phyloP scores from a whole-genome alignment of 1,140 invertebrate species.

The Tetramorium alpestre region DNA sequence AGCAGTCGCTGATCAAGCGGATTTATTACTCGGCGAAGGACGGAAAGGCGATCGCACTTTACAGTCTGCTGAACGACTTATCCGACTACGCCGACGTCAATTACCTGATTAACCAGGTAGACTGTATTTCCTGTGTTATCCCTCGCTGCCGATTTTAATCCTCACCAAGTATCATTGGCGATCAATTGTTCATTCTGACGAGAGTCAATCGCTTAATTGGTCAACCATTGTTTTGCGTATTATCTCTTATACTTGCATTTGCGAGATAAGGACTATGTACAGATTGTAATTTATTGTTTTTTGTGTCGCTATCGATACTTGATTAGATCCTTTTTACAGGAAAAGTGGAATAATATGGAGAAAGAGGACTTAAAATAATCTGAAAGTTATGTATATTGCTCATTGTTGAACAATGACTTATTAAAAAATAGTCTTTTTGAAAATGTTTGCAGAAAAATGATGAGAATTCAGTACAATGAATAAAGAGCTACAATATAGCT shows the following conservation, averaged over 20 bases:
- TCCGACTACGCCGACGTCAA: slow-evolving; percentile 86
- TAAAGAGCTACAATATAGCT: no score
- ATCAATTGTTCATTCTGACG: not conserved
- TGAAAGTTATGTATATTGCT: not conserved
- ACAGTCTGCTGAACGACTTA: slow-evolving; percentile 90
- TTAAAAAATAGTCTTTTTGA: no score
- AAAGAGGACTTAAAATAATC: not conserved
- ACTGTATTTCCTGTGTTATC: slow-evolving; percentile 27
- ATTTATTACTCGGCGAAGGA: slow-evolving; percentile 92
- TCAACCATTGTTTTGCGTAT: not conserved
- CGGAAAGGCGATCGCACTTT: slow-evolving; percentile 92
- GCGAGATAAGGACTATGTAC: not conserved
- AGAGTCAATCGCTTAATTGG: not conserved
- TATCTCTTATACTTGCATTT: not conserved
- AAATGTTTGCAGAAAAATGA: no score
- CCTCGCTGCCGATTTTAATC: not conserved
- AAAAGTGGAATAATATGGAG: not conserved
- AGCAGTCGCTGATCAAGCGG: slow-evolving; percentile 86
- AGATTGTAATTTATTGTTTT: not conserved
- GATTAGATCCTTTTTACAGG: not conserved
- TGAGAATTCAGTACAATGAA: no score
- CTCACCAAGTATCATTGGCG: not conserved
- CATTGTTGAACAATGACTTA: no score
- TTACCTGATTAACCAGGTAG: slow-evolving; percentile 89
- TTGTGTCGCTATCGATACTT: not conserved